Base-by-base conservation (phyloP, 1,140 invertebrate species). In the Cylas formicarius region DNA sequence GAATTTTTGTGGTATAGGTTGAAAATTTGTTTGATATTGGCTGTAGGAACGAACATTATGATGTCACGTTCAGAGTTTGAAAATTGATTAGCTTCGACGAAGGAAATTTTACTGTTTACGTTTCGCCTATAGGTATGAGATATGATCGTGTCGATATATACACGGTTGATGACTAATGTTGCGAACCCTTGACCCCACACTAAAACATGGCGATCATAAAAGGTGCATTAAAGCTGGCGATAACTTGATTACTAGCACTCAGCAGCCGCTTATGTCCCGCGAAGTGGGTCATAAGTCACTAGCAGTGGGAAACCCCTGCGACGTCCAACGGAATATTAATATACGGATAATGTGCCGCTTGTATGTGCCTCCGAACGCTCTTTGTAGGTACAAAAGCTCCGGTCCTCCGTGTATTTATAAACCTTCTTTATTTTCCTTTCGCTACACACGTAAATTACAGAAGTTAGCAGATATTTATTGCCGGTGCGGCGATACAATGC, bases 401-500 rank as follows among this genome's bases (percentile, higher is more conserved):
- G 28, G 24, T 16, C 24, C 24, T 35, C 35, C 22, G 22, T 23
- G 38, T 43, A 36, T 53, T 31, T 51, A 47, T 47, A 29, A 18
- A 8, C 20, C 17, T 51, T 31, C 48, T 57, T 59, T 59, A 59
- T 57, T 55, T 56, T 52, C 38, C 46, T 53, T 53, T 53, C 39
- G 48, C 22, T n/a, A n/a, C 48, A 35, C 48, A 44, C 56, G 57
- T 60, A 62, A 60, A 62, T 60, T 62, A 60, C 52, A 48, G 50
- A 48, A 54, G 52, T 56, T 54, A 48, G 42, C 54, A 52, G 57
- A 54, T 59, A 61, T 61, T 61, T 61, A 61, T 61, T 48, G 43
- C 52, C 54, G 14, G 38, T 32, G 44, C 50, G 48, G 35, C 45
- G 39, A 48, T 60, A 62, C 60, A 60, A 62, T 62, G 54, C 49